Evolutionary conservation across 2,113 vertebrate genomes (phyloP), one percentile per base, ranked within the genome.

Genomic region (Dromas ardeola): DNA sequence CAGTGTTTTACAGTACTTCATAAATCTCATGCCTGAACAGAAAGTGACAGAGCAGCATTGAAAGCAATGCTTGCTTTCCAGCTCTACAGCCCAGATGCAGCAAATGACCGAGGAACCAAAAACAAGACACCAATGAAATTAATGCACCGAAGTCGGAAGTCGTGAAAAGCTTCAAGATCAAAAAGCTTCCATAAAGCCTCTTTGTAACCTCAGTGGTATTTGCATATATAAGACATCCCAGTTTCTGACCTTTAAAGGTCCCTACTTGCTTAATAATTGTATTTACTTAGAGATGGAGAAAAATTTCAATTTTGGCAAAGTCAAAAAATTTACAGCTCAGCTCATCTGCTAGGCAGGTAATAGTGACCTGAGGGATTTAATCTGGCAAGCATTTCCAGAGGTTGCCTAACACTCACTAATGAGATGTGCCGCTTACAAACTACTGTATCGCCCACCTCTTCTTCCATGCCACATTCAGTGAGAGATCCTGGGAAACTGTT

Each of bases 11-110:
- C 78, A 62, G 30, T 73, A 38, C 47, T 88, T 59, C 58, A 62
- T 81, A 90, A 95, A 95, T 90, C 82, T 80, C 55, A 40, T 53
- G 47, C 23, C 59, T 94, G 61, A 97, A 90, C 29, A 94, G 53
- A 72, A 91, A 80, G 95, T 21, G 34, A 63, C 71, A 93, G 21
- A 93, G 16, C 10, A 55, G n/a, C 47, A 63, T 13, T 19, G 26
- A 58, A 29, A 88, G 7, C 15, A 62, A 19, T n/a, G 12, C 49
- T 61, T 81, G 16, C 34, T 92, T 81, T 86, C 34, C 43, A 87
- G 43, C 43, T 65, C 71, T 83, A 36, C 17, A 78, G n/a, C 58
- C 21, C 34, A 86, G 13, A 78, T 47, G 15, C 19, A 83, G 67
- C 6, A 92, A 90, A 88, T 34, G 50, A 58, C 36, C 3, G 1